Evolutionary conservation across 2,113 vertebrate species (phyloP).

Genomic region (Eurystomus gularis): DNA sequence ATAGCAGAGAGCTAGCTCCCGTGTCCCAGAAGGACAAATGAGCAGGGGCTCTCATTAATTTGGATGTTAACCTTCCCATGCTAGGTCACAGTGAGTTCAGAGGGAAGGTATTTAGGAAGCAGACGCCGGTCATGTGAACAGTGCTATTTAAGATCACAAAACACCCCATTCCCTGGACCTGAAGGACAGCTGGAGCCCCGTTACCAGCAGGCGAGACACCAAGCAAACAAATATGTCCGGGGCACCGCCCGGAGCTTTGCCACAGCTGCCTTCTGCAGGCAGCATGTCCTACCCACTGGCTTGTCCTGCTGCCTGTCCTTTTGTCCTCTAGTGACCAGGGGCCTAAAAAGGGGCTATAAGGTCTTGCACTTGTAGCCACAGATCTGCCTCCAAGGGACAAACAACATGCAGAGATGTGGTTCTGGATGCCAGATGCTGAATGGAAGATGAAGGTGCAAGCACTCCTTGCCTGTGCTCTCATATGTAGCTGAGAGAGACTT

Average conservation of each 20-base stretch:
- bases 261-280: not conserved
- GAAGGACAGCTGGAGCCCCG: constrained; percentile 4
- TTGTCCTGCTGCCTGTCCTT: not conserved
- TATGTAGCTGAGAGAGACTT: not conserved
- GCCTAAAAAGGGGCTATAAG: not conserved
- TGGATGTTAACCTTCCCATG: not conserved
- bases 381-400: not conserved
- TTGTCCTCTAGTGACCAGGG: not conserved
- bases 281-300: rapidly evolving
- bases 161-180: not conserved
- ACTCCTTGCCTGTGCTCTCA: not conserved
- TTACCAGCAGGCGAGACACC: not conserved
- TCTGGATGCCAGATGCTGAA: not conserved
- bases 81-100: not conserved
- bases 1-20: not conserved
- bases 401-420: not conserved
- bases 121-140: not conserved
- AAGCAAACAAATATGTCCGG: not conserved
- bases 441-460: not conserved
- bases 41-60: not conserved
- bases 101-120: constrained; percentile 41
- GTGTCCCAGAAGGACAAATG: not conserved
- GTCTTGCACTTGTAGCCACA: not conserved
- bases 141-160: constrained; percentile 12
- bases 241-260: not conserved